Percentiles rank a stretch among this genome's conserved stretches.
phyloP scores from a whole-genome alignment of 2,113 vertebrate species.

The Cacatua alba region DNA sequence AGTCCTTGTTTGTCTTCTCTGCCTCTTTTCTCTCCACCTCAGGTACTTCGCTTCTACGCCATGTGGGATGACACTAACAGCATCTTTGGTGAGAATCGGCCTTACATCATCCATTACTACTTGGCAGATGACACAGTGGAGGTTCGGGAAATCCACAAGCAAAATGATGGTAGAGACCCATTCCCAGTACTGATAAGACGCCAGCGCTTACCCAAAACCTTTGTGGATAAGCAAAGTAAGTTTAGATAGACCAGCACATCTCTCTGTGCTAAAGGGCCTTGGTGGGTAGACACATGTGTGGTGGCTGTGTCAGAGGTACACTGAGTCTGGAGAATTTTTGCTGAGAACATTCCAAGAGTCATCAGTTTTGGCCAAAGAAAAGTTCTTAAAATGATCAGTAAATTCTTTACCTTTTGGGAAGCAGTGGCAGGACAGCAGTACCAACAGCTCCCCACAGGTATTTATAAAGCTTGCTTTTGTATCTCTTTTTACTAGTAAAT shows the following conservation, averaged over 20 bases:
- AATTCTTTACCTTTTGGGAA: not conserved
- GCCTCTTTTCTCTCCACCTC: not conserved
- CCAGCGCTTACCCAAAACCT: conserved; percentile 83
- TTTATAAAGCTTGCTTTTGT: not conserved
- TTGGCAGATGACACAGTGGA: conserved; percentile 90
- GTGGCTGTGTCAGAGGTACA: not conserved
- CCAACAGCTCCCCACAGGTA: not conserved
- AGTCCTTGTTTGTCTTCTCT: not conserved
- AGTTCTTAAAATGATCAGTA: not conserved
- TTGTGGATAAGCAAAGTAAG: conserved; percentile 69
- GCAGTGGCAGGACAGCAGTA: not conserved
- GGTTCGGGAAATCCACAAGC: conserved; percentile 84
- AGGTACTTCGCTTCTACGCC: conserved; percentile 93
- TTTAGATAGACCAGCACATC: not conserved
- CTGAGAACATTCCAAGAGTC: not conserved
- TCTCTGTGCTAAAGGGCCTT: not conserved
- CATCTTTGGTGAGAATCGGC: conserved; percentile 76
- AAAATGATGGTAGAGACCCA: conserved; percentile 85
- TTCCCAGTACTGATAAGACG: conserved; percentile 87
- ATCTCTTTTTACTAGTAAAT: not conserved
- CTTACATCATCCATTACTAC: conserved; percentile 87
- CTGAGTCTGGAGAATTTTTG: not conserved
- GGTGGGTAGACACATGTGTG: not conserved
- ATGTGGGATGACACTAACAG: conserved; percentile 82
- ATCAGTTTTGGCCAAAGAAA: not conserved